A percentile compares a stretch with the other conserved stretches of the same genome.
These are phyloP conservation scores for Branchinecta lindahli DNA, from an alignment of 1,140 invertebrate species.

Conservation along the genomic window DNA sequence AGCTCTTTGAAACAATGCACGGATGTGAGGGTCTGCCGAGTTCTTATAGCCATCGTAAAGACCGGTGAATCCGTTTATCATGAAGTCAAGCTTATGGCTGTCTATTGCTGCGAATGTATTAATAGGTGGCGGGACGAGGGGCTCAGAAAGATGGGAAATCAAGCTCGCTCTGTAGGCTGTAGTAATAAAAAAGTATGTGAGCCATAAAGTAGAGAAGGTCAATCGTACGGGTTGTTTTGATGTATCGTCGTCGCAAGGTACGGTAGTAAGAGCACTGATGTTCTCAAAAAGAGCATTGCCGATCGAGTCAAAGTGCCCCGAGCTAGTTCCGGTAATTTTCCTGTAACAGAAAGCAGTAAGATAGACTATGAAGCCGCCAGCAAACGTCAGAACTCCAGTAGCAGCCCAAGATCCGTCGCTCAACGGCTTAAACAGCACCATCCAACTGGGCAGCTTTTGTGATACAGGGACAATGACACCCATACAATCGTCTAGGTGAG, in stretches of 20 bases:
- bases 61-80: neutral
- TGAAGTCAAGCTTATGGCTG: neutral
- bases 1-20: neutral
- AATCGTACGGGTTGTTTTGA: neutral
- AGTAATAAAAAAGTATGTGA: neutral
- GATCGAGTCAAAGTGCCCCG: neutral
- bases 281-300: neutral
- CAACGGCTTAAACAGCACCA: neutral
- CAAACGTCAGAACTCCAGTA: neutral
- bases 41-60: neutral
- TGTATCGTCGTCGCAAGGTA: neutral
- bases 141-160: constrained; percentile 2
- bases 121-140: neutral
- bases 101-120: neutral
- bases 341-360: neutral
- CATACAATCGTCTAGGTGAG: neutral
- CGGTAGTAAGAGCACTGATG: neutral
- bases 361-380: neutral
- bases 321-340: neutral
- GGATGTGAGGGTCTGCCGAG: neutral
- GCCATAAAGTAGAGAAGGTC: neutral
- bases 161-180: neutral
- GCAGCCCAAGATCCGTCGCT: neutral
- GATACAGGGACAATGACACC: neutral
- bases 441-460: neutral